Evolutionary conservation across 1,140 invertebrate species (phyloP).

Genomic region (Ylistrum balloti): DNA sequence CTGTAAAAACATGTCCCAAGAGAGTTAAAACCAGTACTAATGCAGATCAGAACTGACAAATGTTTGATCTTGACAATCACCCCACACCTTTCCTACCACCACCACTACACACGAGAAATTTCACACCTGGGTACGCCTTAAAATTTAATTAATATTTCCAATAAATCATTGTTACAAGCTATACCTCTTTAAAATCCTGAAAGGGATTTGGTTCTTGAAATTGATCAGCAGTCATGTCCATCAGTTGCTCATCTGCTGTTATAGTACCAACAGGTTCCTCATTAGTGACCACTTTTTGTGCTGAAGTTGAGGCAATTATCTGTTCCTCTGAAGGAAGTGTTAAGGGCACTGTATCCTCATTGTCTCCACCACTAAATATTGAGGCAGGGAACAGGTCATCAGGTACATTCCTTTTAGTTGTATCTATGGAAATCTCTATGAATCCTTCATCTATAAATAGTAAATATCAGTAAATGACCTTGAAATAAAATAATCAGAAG

Average conservation of each 20-base stretch:
- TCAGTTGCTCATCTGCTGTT: neutral
- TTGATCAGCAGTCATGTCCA: neutral
- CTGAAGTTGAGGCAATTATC: too few species aligned
- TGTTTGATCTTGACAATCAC: too few species aligned
- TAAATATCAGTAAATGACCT: conserved; percentile 8
- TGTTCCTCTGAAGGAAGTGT: neutral
- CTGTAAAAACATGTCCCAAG: conserved; percentile 56
- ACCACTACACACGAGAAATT: too few species aligned
- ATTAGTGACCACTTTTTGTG: neutral
- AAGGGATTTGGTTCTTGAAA: conserved; percentile 34
- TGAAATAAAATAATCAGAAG: too few species aligned
- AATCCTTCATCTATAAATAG: conserved; percentile 74
- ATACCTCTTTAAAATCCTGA: conserved; percentile 17
- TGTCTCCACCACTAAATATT: conserved; percentile 66
- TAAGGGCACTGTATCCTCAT: neutral
- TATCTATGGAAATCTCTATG: conserved; percentile 73
- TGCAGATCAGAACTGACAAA: too few species aligned
- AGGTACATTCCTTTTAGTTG: conserved; percentile 47
- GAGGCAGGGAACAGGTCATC: conserved; percentile 76
- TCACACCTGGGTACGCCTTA: too few species aligned
- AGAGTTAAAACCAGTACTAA: too few species aligned
- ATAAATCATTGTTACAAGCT: neutral
- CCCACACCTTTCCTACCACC: too few species aligned
- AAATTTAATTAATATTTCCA: too few species aligned
- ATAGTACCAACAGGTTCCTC: neutral